Base-by-base conservation (phyloP, 2,797 vertebrate species). In the Aselliscus stoliczkanus region DNA sequence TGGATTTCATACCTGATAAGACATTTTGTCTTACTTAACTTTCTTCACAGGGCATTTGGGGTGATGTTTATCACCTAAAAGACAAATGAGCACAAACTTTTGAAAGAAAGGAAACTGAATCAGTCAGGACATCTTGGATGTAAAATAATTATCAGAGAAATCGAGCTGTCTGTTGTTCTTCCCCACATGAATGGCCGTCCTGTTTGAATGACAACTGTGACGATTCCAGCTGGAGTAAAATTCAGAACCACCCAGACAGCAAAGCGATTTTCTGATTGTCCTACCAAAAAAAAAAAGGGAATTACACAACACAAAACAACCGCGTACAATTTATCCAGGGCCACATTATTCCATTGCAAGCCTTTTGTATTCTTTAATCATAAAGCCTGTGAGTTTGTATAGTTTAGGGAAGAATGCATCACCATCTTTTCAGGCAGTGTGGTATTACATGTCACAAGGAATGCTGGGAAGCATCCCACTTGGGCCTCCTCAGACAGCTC, bases 361-460 rank as follows among this genome's bases (percentile, higher is more conserved):
- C 50, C n/a, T n/a, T n/a, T n/a, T n/a, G n/a, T n/a, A n/a, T n/a
- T n/a, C n/a, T n/a, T n/a, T n/a, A n/a, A n/a, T n/a, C n/a, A n/a
- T n/a, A n/a, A n/a, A n/a, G n/a, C n/a, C n/a, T n/a, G n/a, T n/a
- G n/a, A n/a, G n/a, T n/a, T n/a, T 89, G 9, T 77, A 83, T 94
- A 93, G 76, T 94, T 95, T 93, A 90, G 47, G 80, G 58, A 84
- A 93, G 73, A 81, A 82, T 96, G 70, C 37, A 88, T 94, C 54
- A 85, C 80, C 62, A 76, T 87, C 37, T 64, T 96, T 89, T 94
- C 64, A 90, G 79, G 25, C 73, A 67, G 29, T n/a, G 80, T 52
- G 62, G 21, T 72, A 44, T 86, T 93, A 86, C 56, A 54, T 75
- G 42, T 87, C 85, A 72, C 4, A 2, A 85, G 76, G 89, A 95